Conservation (phyloP, 2,113 vertebrate species). For the Scalopus aquaticus region DNA sequence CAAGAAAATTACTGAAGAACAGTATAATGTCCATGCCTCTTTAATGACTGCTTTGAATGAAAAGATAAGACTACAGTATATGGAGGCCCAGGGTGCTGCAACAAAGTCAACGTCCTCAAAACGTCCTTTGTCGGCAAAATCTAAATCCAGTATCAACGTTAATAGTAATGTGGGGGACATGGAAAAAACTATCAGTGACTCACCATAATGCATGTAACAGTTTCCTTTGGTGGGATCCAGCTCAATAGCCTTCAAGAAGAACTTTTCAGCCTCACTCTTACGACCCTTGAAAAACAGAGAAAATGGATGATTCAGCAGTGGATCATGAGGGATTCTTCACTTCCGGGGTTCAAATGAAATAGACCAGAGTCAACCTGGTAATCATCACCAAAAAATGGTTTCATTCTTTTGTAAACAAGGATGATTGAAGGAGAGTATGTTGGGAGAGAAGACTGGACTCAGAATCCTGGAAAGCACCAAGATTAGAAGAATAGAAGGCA, state of each 20-base stretch:
- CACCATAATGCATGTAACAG: slow-evolving; percentile 99
- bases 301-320: slow-evolving; percentile 63
- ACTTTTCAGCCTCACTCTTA: slow-evolving; percentile 96
- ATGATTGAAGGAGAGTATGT: background rate
- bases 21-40: background rate
- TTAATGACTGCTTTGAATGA: background rate
- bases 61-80: background rate
- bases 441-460: background rate
- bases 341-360: background rate
- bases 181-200: slow-evolving; percentile 76
- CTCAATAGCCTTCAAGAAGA: slow-evolving; percentile 97
- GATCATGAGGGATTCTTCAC: slow-evolving; percentile 5
- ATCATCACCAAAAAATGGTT: background rate
- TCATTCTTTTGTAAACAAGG: background rate
- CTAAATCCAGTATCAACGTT: background rate
- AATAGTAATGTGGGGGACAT: background rate
- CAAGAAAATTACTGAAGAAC: slow-evolving; percentile 10
- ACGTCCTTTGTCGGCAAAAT: background rate
- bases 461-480: background rate
- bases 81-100: background rate
- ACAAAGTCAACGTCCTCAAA: background rate
- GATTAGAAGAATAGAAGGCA: background rate
- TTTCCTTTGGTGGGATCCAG: slow-evolving; percentile 98
- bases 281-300: slow-evolving; percentile 89
- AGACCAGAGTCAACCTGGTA: background rate